Conservation (phyloP, 2,888 invertebrate genomes). For the Cybosia mesomella region DNA sequence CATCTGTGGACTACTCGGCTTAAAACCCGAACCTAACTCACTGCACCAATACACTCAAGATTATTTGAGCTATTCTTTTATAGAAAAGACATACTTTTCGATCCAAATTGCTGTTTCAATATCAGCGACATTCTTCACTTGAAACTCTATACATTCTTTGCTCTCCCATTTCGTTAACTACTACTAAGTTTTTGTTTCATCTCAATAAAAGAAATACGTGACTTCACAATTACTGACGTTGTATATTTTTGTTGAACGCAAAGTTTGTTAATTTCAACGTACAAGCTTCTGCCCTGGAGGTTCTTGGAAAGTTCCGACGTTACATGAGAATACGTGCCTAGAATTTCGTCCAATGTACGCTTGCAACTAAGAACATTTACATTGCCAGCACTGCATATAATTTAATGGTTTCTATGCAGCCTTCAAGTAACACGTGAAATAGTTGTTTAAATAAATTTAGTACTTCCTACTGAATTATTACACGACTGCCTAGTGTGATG, state of each 20-base stretch:
- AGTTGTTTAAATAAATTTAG: constrained; percentile 2
- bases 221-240: constrained; percentile 29
- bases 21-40: too few relatives aligned
- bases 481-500: not conserved
- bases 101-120: too few relatives aligned
- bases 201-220: constrained; percentile 41
- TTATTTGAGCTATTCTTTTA: too few relatives aligned
- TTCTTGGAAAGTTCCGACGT: constrained; percentile 38
- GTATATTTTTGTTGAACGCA: constrained; percentile 40
- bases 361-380: constrained; percentile 46
- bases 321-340: constrained; percentile 44
- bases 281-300: constrained; percentile 24
- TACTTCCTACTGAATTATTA: not conserved
- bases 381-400: constrained; percentile 25
- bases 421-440: not conserved
- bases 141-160: not conserved
- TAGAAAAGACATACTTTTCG: too few relatives aligned
- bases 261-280: constrained; percentile 49
- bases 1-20: too few relatives aligned
- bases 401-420: constrained; percentile 7
- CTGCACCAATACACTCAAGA: too few relatives aligned
- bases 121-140: too few relatives aligned
- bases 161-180: not conserved
- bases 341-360: constrained; percentile 33
- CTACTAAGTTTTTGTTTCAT: constrained; percentile 26